Evolutionary conservation across 2,797 vertebrate species (phyloP), one percentile per base, ranked within the genome.

Genomic region (Diglossa cyanea): DNA sequence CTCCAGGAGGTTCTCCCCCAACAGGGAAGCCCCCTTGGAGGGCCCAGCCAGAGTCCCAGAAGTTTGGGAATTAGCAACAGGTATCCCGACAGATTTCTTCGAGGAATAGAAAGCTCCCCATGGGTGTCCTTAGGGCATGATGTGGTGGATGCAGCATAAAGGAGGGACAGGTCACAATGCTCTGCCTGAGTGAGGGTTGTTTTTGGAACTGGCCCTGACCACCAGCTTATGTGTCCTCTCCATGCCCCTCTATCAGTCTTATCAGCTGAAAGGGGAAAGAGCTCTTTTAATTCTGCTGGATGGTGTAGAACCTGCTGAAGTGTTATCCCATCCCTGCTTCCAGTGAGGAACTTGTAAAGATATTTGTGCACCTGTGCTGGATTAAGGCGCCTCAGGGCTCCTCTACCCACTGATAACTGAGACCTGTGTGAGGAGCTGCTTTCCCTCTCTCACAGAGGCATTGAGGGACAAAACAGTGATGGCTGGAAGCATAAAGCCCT

Each of bases 51-150:
- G 50, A 51, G 28, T 30, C 50, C 50, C 50, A 51, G 50, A 51
- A 28, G 17, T 30, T 1, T 2, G 50, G 50, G 26, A 28, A 30
- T 51, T 1, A 2, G 50, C 10, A 1, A 51, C 17, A 30, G 50
- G 14, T 5, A 51, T 3, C 50, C 10, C 7, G 2, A 30, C 50
- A 51, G 31, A 53, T 70, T 67, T 8, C 35, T 37, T 53, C 26
- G 21, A 45, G n/a, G 67, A 63, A 35, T n/a, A 17, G 58, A 50
- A 58, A 62, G 3, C 42, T 80, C 25, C 42, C 0, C 12, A 3
- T 6, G 33, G 13, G 4, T 47, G 35, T 40, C 23, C 47, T 80
- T 53, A 30, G 33, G 13, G 25, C 11, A 7, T 8, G 13, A 17
- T 48, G 33, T 25, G 28, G 30, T 28, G 42, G 40, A 50, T 57